Evolutionary conservation across 2,113 vertebrate species (phyloP).

Genomic region (Upupa epops): DNA sequence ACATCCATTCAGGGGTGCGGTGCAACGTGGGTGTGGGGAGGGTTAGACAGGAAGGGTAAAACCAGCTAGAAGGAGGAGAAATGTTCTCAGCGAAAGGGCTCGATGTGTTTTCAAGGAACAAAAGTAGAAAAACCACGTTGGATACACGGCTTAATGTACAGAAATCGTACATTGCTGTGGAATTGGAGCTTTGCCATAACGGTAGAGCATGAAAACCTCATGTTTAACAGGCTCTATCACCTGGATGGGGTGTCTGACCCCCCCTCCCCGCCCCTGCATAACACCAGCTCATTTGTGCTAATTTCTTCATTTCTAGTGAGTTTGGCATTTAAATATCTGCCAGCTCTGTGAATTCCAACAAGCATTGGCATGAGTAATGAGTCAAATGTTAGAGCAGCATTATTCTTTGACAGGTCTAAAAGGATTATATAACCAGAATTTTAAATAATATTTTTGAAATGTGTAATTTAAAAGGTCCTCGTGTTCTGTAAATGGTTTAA

Average conservation of each 20-base stretch:
- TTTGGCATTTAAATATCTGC: conserved; percentile 72
- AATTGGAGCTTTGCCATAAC: conserved; percentile 8
- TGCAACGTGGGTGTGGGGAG: neutral
- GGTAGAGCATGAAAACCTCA: neutral
- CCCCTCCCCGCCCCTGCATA: neutral
- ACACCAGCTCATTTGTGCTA: conserved; percentile 41
- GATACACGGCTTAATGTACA: neutral
- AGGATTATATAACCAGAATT: conserved; percentile 70
- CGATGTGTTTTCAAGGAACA: neutral
- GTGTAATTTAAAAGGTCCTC: conserved; percentile 72
- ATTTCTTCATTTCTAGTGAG: conserved; percentile 65
- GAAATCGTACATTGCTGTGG: neutral
- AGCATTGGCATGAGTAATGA: conserved; percentile 71
- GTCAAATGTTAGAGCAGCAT: conserved; percentile 68
- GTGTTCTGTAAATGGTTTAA: conserved; percentile 56
- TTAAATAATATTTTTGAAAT: conserved; percentile 67
- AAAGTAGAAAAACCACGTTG: conserved; percentile 58
- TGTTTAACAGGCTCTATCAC: neutral
- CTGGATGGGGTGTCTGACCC: neutral
- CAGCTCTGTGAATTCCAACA: conserved; percentile 68
- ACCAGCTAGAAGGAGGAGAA: neutral
- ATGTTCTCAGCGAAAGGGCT: conserved; percentile 15
- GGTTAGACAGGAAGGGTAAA: conserved; percentile 3
- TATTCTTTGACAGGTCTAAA: conserved; percentile 74
- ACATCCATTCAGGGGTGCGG: neutral